phyloP scores from a whole-genome alignment of 1,140 invertebrate genomes.

The Listronotus bonariensis region DNA sequence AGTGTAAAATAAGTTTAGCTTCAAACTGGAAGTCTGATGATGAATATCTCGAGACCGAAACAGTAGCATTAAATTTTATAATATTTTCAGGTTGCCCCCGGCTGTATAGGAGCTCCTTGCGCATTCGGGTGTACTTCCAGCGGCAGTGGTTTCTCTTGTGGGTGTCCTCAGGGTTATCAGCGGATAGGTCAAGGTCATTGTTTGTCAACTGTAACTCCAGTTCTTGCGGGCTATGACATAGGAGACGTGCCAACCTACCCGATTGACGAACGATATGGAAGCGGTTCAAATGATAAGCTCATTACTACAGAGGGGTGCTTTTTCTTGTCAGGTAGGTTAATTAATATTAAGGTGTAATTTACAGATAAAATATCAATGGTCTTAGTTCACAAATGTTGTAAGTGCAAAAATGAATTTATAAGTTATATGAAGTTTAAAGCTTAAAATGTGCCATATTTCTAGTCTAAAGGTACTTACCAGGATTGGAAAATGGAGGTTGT shows the following conservation, averaged over 20 bases:
- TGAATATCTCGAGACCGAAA: no score
- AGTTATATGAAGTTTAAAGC: no score
- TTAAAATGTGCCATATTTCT: no score
- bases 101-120: conserved; percentile 73
- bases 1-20: no score
- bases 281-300: conserved; percentile 66
- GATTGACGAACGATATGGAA: conserved; percentile 57
- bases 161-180: conserved; percentile 81
- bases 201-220: conserved; percentile 74
- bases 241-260: conserved; percentile 72
- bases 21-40: no score
- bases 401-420: no score
- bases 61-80: no score
- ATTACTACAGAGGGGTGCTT: conserved; percentile 90
- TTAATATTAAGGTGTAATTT: no score
- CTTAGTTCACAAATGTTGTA: no score
- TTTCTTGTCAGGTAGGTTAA: conserved; percentile 74
- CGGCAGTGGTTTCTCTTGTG: conserved; percentile 71
- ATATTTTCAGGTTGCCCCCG: conserved; percentile 64
- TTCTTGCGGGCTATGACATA: conserved; percentile 62
- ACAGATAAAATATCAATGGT: no score
- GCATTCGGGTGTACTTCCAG: conserved; percentile 76
- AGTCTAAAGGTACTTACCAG: no score
- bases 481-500: no score
- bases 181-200: conserved; percentile 72